These are phyloP conservation scores for Esox niger DNA, from an alignment of 2,113 vertebrate genomes.

Conservation along the genomic window DNA sequence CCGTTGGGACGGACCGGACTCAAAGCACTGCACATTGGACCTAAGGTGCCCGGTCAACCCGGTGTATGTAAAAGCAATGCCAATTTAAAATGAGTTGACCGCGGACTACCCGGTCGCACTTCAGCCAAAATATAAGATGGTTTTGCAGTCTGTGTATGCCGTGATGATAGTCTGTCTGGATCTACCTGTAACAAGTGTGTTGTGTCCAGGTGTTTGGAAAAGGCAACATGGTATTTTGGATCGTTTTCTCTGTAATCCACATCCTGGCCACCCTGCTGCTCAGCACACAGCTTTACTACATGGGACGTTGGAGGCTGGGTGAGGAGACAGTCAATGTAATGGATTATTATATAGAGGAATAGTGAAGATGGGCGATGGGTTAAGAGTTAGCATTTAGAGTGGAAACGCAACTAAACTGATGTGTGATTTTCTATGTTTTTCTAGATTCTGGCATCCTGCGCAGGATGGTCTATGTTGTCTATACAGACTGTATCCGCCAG, in stretches of 20 bases:
- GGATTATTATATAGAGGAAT: no score
- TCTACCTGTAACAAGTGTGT: not conserved
- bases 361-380: not conserved
- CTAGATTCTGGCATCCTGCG: slow-evolving; percentile 87
- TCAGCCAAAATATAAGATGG: no score
- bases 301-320: slow-evolving; percentile 94
- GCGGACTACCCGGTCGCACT: no score
- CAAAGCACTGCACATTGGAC: no score
- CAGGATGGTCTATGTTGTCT: slow-evolving; percentile 83
- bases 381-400: not conserved
- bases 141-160: no score
- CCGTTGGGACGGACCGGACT: no score
- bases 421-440: slow-evolving; percentile 18
- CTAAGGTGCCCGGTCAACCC: no score
- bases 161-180: not conserved
- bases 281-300: slow-evolving; percentile 97
- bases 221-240: slow-evolving; percentile 89
- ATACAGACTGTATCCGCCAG: slow-evolving; percentile 92
- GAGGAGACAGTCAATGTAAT: slow-evolving; percentile 79
- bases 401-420: not conserved
- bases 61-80: no score
- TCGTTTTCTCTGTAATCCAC: slow-evolving; percentile 92
- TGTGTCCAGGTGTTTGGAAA: slow-evolving; percentile 86
- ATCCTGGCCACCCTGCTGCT: slow-evolving; percentile 89
- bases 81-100: no score